Evolutionary conservation across 2,113 vertebrate genomes (phyloP).

Genomic region (Eira barbara): DNA sequence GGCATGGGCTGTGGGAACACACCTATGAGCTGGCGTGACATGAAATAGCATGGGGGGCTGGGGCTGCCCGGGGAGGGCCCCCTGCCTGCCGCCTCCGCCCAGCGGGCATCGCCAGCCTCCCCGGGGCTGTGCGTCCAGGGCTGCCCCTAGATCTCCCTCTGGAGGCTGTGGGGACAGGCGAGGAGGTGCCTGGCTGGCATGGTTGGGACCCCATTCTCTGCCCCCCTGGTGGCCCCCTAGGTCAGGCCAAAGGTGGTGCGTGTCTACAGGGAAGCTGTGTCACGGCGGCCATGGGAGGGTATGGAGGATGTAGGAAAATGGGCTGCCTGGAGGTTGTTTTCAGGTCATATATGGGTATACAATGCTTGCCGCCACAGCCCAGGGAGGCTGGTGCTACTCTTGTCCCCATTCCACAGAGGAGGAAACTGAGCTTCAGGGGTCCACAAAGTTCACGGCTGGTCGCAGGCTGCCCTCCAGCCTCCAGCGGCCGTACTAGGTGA

Average conservation of each 20-base stretch:
- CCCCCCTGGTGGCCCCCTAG: not conserved
- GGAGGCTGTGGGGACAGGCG: not conserved
- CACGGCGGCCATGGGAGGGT: not conserved
- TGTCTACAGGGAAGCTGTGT: not conserved
- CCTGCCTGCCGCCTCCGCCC: rapidly evolving
- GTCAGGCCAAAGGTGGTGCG: not conserved
- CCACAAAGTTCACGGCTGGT: not conserved
- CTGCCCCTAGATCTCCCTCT: too few species aligned
- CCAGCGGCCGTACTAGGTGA: rapidly evolving
- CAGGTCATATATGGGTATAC: rapidly evolving
- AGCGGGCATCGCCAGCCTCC: rapidly evolving
- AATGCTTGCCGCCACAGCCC: not conserved
- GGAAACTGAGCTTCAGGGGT: not conserved
- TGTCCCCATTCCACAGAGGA: not conserved
- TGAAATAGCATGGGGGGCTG: constrained; percentile 81
- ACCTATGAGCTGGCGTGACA: constrained; percentile 83
- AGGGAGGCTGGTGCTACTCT: rapidly evolving
- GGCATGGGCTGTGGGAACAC: constrained; percentile 80
- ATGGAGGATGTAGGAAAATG: not conserved
- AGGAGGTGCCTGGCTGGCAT: not conserved
- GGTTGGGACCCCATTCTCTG: not conserved
- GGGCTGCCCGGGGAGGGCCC: constrained; percentile 74
- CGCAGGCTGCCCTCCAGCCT: not conserved
- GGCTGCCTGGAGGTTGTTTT: not conserved
- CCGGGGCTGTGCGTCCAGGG: rapidly evolving